Evolutionary conservation across 2,797 vertebrate genomes (phyloP), one percentile per base, ranked within the genome.

Genomic region (Sibirionetta formosa): DNA sequence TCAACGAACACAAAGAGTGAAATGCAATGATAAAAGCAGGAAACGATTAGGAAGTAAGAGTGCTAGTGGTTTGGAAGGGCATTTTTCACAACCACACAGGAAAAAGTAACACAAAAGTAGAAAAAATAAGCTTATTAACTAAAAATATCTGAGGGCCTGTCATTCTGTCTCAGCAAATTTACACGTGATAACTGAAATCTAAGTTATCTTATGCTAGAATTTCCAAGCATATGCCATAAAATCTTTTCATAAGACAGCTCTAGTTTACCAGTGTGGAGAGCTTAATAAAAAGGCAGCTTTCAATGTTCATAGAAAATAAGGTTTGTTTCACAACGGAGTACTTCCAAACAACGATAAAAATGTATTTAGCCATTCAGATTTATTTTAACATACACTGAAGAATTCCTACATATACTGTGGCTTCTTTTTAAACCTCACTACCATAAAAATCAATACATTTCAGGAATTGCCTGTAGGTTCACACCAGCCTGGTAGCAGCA

Each of bases 181-280:
- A 20, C 40, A 73, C n/a, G 50, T 26, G 11, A 78, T 86, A 86
- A 88, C 31, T 64, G 75, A 27, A 15, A 75, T 23, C 11, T 27
- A 35, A 76, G 90, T 9, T 18, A 65, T 65, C 5, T 20, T 77
- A 9, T 48, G 27, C 48, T 84, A 56, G 19, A 69, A 63, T 93
- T 93, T 82, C 38, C 75, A 83, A 77, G 64, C 56, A 84, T 57
- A 29, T 54, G 8, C 7, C 14, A 58, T 36, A 51, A n/a, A 63
- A 53, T 44, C 20, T 78, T 96, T 95, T 90, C 29, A 24, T 61
- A 66, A 77, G 18, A 53, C 9, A n/a, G 20, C 13, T 87, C 12
- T 36, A n/a, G 70, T 76, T 79, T 73, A 93, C 88, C 89, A 84
- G 63, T 33, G 20, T 79, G 66, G 33, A 92, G 46, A 84, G 27